Evolutionary conservation across 2,888 invertebrate species (phyloP).

Genomic region (Tiliacea citrago): DNA sequence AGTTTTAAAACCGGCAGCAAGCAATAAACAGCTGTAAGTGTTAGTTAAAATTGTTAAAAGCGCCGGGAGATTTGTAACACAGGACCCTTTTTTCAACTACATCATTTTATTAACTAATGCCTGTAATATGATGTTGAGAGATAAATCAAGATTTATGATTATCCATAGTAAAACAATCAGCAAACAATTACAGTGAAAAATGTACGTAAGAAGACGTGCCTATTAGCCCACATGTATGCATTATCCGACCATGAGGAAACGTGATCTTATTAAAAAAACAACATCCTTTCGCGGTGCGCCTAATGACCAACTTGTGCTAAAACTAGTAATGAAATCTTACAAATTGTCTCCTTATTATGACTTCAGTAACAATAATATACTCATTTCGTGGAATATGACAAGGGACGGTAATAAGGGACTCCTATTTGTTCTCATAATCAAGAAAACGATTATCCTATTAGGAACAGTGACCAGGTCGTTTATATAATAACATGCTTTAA

Average conservation of each 20-base stretch:
- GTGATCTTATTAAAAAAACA: conserved; percentile 39
- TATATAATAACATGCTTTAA: conserved; percentile 41
- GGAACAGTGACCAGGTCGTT: conserved; percentile 46
- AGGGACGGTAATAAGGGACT: conserved; percentile 9
- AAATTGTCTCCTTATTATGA: conserved; percentile 8
- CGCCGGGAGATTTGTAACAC: no score
- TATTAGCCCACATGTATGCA: conserved; percentile 5
- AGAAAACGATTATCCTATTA: conserved; percentile 37
- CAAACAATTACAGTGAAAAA: conserved; percentile 1
- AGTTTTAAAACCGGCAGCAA: not conserved
- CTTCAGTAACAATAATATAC: conserved; percentile 1
- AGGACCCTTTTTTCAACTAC: no score
- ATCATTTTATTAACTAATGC: no score
- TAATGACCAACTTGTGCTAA: conserved; percentile 16
- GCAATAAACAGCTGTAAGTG: not conserved
- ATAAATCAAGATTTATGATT: no score
- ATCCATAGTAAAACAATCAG: conserved; percentile 1
- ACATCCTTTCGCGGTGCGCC: not conserved
- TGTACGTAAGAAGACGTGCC: conserved; percentile 38
- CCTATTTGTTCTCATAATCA: conserved; percentile 5
- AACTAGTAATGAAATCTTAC: conserved; percentile 6
- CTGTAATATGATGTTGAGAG: no score
- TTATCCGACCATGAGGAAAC: conserved; percentile 41
- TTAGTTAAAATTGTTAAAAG: no score
- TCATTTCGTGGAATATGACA: conserved; percentile 5